phyloP scores from a whole-genome alignment of 2,113 vertebrate species.

The Buteo buteo region DNA sequence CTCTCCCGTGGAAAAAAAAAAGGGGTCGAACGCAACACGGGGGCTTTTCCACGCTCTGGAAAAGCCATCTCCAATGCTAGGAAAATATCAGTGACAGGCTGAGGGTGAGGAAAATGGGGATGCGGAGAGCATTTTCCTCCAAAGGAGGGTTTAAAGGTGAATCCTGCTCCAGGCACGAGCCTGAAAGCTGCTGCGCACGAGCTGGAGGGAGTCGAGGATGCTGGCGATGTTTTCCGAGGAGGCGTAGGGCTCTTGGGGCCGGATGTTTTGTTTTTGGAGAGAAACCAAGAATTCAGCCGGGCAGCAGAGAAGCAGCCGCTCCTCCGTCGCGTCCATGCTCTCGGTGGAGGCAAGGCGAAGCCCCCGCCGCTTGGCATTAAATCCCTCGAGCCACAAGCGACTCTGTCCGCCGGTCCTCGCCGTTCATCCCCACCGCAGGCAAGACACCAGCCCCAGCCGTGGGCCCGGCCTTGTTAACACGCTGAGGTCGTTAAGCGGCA shows the following conservation, averaged over 20 bases:
- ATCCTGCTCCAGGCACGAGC: not conserved
- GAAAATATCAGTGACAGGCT: not conserved
- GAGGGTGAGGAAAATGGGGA: not conserved
- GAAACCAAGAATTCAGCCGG: not conserved
- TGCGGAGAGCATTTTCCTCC: not conserved
- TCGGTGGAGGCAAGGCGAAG: not conserved
- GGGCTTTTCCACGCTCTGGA: no score
- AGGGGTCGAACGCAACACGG: fast-evolving
- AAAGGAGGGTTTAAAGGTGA: not conserved
- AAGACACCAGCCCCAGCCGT: not conserved
- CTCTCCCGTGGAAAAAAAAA: not conserved
- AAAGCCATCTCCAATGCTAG: not conserved
- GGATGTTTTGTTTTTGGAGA: not conserved
- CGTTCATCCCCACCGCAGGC: not conserved
- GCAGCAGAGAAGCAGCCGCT: not conserved
- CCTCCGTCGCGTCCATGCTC: not conserved
- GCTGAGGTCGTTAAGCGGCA: not conserved
- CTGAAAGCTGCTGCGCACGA: not conserved
- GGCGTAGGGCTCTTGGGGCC: not conserved
- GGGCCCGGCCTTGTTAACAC: not conserved
- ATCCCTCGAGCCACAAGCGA: no score
- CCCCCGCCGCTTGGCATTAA: no score
- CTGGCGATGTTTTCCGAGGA: not conserved
- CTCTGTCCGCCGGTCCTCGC: not conserved
- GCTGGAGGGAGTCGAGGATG: not conserved